These are phyloP conservation scores for Erethizon dorsatum DNA, from an alignment of 2,797 vertebrate genomes.

Conservation along the genomic window DNA sequence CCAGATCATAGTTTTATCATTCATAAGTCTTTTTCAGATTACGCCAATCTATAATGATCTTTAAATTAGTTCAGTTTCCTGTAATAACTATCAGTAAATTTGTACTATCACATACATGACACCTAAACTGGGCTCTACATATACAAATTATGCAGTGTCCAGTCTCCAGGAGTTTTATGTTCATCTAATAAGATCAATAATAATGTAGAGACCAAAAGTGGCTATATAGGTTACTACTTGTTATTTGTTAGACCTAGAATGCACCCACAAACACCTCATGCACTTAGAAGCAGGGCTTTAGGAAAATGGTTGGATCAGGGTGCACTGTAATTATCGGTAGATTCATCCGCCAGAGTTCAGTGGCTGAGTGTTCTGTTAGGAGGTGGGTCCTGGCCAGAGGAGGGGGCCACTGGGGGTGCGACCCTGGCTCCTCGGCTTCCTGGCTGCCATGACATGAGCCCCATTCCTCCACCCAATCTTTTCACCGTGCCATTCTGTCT, in stretches of 20 bases:
- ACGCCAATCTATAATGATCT: neutral
- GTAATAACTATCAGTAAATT: conserved; percentile 5
- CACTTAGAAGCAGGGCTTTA: neutral
- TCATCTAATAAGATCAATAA: conserved; percentile 26
- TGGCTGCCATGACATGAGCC: neutral
- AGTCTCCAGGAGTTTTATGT: neutral
- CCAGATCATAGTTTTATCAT: neutral
- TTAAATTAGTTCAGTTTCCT: conserved; percentile 44
- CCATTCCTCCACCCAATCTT: neutral
- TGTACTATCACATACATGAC: neutral
- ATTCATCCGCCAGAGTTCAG: neutral
- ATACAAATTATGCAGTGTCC: neutral
- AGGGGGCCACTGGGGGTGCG: neutral
- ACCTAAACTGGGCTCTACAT: neutral
- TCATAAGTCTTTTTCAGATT: conserved; percentile 25
- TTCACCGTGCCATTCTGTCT: neutral
- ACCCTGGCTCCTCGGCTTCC: neutral
- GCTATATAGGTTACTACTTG: neutral
- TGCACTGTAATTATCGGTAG: neutral
- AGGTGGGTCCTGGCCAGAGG: neutral
- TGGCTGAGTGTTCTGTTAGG: neutral
- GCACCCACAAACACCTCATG: neutral
- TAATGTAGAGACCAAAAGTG: neutral
- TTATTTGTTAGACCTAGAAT: neutral
- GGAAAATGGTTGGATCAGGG: neutral